Evolutionary conservation across 2,113 vertebrate species (phyloP).

Genomic region (Raphicerus campestris): DNA sequence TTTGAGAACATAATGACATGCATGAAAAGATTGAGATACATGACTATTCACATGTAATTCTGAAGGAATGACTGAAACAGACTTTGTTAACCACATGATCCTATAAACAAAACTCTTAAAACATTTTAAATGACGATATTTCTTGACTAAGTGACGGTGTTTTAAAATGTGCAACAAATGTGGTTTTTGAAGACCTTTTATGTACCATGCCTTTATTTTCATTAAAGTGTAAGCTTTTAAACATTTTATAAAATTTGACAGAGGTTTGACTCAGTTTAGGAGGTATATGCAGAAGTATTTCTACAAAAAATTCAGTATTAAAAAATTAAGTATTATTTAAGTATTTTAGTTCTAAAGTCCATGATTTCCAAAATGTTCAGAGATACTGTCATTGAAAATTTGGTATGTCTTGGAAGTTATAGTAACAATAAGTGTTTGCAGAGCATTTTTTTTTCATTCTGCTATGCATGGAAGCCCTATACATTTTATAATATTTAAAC

Average conservation of each 20-base stretch:
- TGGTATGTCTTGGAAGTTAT: not conserved
- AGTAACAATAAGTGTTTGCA: not conserved
- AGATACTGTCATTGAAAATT: conserved; percentile 20
- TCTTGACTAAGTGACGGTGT: not conserved
- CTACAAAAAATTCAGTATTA: not conserved
- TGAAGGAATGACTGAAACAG: not conserved
- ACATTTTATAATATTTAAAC: not conserved
- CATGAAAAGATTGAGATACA: not conserved
- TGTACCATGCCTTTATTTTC: conserved; percentile 26
- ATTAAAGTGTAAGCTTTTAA: conserved; percentile 9
- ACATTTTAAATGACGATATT: not conserved
- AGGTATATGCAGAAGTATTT: conserved; percentile 19
- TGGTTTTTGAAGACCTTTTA: conserved; percentile 7
- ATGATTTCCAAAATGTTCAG: not conserved
- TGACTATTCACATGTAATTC: not conserved
- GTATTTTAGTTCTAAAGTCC: not conserved
- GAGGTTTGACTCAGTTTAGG: not conserved
- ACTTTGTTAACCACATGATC: not conserved
- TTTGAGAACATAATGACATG: not conserved
- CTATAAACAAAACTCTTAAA: not conserved
- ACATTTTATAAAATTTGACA: conserved; percentile 12
- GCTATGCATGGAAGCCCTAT: not conserved
- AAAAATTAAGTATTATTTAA: not conserved
- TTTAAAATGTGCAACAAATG: not conserved
- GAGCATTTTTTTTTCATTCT: not conserved